These are phyloP conservation scores for Diaphora mendica DNA, from an alignment of 2,888 invertebrate species.

Conservation along the genomic window DNA sequence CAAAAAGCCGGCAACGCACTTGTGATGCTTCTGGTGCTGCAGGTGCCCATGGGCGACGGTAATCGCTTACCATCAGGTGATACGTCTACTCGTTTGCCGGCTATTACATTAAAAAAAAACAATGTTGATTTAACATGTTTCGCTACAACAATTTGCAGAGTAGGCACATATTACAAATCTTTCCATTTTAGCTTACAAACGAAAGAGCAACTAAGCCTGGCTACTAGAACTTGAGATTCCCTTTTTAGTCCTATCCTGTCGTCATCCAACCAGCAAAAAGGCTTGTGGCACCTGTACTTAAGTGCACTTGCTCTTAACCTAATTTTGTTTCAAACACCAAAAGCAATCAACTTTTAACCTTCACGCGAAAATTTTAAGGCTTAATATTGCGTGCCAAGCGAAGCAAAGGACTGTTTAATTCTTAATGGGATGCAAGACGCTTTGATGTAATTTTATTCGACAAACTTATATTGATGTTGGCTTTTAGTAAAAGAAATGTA, in stretches of 20 bases:
- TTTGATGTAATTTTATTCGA: conserved; percentile 9
- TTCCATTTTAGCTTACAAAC: neutral
- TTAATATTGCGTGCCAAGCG: conserved; percentile 5
- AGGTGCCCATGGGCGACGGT: too few relatives aligned
- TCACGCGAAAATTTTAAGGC: neutral
- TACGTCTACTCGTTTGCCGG: too few relatives aligned
- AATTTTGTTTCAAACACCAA: conserved; percentile 29
- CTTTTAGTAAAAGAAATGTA: too few relatives aligned
- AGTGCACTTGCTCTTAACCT: conserved; percentile 57
- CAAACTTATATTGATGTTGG: conserved; percentile 60
- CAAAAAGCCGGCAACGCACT: too few relatives aligned
- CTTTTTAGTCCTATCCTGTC: conserved; percentile 39
- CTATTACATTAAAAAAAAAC: too few relatives aligned
- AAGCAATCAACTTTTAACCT: conserved; percentile 21
- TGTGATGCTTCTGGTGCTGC: too few relatives aligned
- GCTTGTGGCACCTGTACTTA: conserved; percentile 52
- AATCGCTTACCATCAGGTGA: too few relatives aligned
- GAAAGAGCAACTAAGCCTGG: conserved; percentile 6
- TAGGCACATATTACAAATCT: neutral
- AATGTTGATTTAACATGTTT: neutral
- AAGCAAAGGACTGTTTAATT: conserved; percentile 20
- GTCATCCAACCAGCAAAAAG: conserved; percentile 44
- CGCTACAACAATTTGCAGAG: neutral
- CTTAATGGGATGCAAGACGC: conserved; percentile 7
- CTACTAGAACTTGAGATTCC: conserved; percentile 25